A percentile compares a stretch with the other conserved stretches of the same genome.
phyloP scores from a whole-genome alignment of 2,113 vertebrate genomes.

The Delphinapterus leucas region DNA sequence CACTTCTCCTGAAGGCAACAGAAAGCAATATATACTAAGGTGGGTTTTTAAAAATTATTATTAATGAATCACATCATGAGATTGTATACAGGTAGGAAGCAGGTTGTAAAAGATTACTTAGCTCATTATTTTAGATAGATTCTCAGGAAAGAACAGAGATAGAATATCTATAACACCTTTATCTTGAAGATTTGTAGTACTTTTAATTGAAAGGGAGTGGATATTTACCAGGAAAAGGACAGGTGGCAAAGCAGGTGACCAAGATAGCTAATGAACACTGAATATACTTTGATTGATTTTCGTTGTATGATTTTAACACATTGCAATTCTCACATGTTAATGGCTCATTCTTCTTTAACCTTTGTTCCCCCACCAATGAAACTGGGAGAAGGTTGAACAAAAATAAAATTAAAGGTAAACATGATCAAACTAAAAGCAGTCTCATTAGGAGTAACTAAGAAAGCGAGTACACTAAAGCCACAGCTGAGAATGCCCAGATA shows the following conservation, averaged over 20 bases:
- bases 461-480: neutral
- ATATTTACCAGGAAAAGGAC: neutral
- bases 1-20: neutral
- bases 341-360: neutral
- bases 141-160: neutral
- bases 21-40: neutral
- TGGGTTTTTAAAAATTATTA: neutral
- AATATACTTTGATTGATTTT: neutral
- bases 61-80: neutral
- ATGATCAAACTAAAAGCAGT: neutral
- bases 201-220: neutral
- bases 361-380: neutral
- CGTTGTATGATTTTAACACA: neutral
- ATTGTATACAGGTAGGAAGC: neutral
- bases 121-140: slow-evolving; percentile 3
- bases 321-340: neutral
- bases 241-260: neutral
- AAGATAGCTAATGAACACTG: neutral
- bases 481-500: fast-evolving
- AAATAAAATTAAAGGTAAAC: too few relatives aligned
- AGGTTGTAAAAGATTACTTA: neutral
- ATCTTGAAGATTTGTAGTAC: neutral
- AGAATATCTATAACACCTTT: neutral
- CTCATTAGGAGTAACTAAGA: neutral
- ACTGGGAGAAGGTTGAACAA: neutral